Conservation (phyloP, 2,888 invertebrate species). For the Eupeodes latifasciatus region DNA sequence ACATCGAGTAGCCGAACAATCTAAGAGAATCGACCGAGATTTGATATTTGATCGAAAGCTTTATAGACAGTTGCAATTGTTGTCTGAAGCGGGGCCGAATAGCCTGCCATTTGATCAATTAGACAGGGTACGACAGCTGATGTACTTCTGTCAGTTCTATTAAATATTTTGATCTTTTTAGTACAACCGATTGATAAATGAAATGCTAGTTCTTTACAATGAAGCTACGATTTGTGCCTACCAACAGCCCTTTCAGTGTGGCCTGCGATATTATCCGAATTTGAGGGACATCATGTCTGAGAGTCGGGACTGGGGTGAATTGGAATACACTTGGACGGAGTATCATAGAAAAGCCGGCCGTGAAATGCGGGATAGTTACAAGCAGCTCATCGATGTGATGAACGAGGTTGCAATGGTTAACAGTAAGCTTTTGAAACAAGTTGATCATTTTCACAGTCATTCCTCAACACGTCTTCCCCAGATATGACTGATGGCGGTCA, state of each 20-base stretch:
- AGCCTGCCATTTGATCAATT: conserved; percentile 93
- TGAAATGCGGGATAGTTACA: conserved; percentile 91
- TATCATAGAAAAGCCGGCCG: conserved; percentile 94
- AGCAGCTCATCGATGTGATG: conserved; percentile 91
- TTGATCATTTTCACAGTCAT: neutral
- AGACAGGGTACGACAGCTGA: conserved; percentile 88
- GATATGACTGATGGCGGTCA: conserved; percentile 95
- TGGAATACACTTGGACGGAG: conserved; percentile 94
- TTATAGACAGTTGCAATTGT: conserved; percentile 89
- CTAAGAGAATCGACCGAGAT: conserved; percentile 88
- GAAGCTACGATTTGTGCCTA: conserved; percentile 93
- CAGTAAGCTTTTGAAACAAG: conserved; percentile 86
- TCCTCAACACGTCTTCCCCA: conserved; percentile 81
- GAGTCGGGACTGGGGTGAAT: conserved; percentile 93
- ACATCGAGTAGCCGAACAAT: conserved; percentile 90
- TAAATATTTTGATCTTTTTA: conserved; percentile 82
- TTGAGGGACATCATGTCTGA: conserved; percentile 90
- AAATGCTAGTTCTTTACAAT: conserved; percentile 95
- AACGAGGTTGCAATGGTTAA: conserved; percentile 92
- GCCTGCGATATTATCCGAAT: conserved; percentile 92
- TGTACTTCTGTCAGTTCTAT: neutral
- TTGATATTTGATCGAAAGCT: conserved; percentile 89
- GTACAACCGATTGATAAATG: conserved; percentile 94
- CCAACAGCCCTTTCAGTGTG: conserved; percentile 93
- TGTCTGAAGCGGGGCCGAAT: conserved; percentile 93